Conservation (phyloP, 2,113 vertebrate species). For the Ciconia boyciana region DNA sequence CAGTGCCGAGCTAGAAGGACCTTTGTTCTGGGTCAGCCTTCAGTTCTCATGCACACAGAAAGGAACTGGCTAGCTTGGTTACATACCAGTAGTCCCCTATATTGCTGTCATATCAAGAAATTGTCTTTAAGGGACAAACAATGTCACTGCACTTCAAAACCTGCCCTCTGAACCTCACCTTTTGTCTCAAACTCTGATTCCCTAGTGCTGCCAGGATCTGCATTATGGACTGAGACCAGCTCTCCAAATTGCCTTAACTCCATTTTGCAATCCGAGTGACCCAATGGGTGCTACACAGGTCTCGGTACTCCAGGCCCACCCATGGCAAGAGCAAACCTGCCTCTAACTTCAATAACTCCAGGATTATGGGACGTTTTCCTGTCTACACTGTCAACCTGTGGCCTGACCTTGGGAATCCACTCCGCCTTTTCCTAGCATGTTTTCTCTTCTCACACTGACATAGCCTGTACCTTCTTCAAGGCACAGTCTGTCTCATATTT, state of each 20-base stretch:
- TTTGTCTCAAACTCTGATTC: not conserved
- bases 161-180: not conserved
- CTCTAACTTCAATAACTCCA: not conserved
- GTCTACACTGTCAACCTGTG: not conserved
- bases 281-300: rapidly evolving
- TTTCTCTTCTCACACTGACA: not conserved
- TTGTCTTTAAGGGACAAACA: not conserved
- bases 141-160: not conserved
- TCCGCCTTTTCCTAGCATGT: not conserved
- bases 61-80: not conserved
- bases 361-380: not conserved
- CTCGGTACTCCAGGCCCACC: not conserved
- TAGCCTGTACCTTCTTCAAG: not conserved
- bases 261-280: not conserved
- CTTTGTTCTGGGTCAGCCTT: not conserved
- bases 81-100: not conserved
- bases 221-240: rapidly evolving
- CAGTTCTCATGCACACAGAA: not conserved
- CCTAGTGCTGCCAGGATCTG: not conserved
- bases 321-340: not conserved
- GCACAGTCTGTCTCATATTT: not conserved
- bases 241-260: not conserved
- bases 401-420: not conserved
- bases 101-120: not conserved
- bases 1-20: not conserved